phyloP scores from a whole-genome alignment of 2,797 vertebrate genomes.

The Antrozous pallidus region DNA sequence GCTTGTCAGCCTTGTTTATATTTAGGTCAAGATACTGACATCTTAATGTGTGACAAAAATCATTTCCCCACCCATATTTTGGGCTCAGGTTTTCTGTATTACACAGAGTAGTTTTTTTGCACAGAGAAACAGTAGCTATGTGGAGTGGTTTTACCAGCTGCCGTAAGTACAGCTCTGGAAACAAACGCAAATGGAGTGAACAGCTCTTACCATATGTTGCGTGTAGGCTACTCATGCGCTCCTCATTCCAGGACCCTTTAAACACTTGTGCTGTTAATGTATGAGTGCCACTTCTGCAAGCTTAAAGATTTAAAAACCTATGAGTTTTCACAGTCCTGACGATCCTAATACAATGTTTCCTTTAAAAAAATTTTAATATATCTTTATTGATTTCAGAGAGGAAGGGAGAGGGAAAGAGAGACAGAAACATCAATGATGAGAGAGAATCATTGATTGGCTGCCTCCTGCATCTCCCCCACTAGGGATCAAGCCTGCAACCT shows the following conservation, averaged over 20 bases:
- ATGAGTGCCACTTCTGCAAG: conserved; percentile 32
- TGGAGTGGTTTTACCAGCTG: conserved; percentile 65
- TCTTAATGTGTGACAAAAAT: conserved; percentile 51
- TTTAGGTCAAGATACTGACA: conserved; percentile 21
- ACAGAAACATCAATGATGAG: too few relatives aligned
- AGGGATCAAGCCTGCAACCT: too few relatives aligned
- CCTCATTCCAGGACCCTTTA: conserved; percentile 42
- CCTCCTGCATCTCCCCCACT: too few relatives aligned
- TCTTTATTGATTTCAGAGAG: too few relatives aligned
- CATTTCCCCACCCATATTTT: conserved; percentile 40
- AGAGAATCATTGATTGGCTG: too few relatives aligned
- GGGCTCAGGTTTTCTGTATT: conserved; percentile 43
- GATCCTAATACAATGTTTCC: not conserved
- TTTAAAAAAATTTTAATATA: too few relatives aligned
- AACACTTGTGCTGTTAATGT: conserved; percentile 49
- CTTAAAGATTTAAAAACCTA: conserved; percentile 47
- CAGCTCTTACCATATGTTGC: conserved; percentile 60
- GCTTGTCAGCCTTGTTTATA: conserved; percentile 49
- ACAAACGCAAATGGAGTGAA: conserved; percentile 64
- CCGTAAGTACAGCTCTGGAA: conserved; percentile 45
- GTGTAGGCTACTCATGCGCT: conserved; percentile 42
- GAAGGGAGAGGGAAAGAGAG: too few relatives aligned
- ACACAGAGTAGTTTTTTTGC: conserved; percentile 49
- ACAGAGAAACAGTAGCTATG: conserved; percentile 22
- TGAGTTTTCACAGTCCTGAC: not conserved